These are phyloP conservation scores for Ophioninae sp. DNA, from an alignment of 2,888 invertebrate genomes.

Conservation along the genomic window DNA sequence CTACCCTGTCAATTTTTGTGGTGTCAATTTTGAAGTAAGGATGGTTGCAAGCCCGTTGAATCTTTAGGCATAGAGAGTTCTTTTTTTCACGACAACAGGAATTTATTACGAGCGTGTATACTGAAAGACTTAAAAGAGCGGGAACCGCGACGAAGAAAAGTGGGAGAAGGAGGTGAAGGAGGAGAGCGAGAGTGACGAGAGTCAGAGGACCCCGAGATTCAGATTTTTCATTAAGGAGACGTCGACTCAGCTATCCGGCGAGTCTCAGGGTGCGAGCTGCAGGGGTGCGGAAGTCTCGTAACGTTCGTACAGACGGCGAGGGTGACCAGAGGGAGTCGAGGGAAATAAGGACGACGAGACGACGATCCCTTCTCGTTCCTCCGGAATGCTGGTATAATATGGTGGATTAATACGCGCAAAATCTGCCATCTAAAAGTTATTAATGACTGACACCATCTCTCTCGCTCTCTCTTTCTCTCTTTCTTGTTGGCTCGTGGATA, in stretches of 20 bases:
- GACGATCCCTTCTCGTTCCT: constrained; percentile 52
- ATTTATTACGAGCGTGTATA: constrained; percentile 27
- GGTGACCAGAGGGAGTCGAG: constrained; percentile 57
- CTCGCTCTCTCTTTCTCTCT: not conserved
- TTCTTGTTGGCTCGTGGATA: constrained; percentile 35
- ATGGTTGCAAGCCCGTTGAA: too few relatives aligned
- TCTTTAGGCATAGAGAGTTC: not conserved
- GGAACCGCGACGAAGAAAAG: constrained; percentile 39
- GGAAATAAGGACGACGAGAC: constrained; percentile 69
- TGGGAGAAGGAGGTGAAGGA: constrained; percentile 56
- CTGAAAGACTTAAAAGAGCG: constrained; percentile 50
- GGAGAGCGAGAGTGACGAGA: constrained; percentile 65
- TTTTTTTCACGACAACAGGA: constrained; percentile 6
- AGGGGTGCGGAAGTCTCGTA: constrained; percentile 58
- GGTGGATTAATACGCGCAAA: constrained; percentile 80
- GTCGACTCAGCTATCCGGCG: constrained; percentile 79
- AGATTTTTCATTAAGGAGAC: constrained; percentile 81
- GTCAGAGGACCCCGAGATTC: constrained; percentile 70
- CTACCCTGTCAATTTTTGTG: too few relatives aligned
- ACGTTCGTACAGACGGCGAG: constrained; percentile 47
- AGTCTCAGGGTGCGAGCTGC: constrained; percentile 62
- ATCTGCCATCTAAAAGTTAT: constrained; percentile 81
- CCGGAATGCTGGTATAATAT: constrained; percentile 76
- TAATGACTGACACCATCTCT: constrained; percentile 75
- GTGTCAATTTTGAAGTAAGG: too few relatives aligned